A percentile compares a stretch with the other conserved stretches of the same genome.
Evolutionary conservation across 2,113 vertebrate species (phyloP).

Genomic region (Monopterus albus): DNA sequence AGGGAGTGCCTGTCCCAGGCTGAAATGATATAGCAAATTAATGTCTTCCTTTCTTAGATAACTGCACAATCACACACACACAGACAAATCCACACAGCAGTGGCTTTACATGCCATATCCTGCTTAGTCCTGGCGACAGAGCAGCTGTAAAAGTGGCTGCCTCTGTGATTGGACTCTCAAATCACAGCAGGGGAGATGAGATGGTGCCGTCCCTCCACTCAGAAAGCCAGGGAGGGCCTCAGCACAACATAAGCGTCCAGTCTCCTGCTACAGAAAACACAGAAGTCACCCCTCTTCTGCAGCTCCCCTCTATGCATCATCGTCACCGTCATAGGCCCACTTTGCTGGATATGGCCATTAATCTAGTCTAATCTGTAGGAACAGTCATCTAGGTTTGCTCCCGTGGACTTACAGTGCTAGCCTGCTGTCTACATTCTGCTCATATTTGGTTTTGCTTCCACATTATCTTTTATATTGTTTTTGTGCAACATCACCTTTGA

Average conservation of each 20-base stretch:
- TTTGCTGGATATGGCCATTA: constrained; percentile 11
- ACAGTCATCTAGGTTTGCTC: constrained; percentile 14
- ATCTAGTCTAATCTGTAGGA: constrained; percentile 32
- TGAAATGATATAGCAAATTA: constrained; percentile 84
- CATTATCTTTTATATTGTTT: constrained; percentile 58
- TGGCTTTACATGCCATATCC: constrained; percentile 67
- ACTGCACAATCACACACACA: constrained; percentile 50
- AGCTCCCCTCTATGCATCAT: constrained; percentile 44
- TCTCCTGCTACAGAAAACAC: constrained; percentile 40
- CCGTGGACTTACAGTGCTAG: constrained; percentile 18
- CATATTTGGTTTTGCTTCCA: constrained; percentile 53
- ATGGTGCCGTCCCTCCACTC: constrained; percentile 45
- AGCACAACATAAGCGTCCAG: constrained; percentile 71
- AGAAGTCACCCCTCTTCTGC: constrained; percentile 29
- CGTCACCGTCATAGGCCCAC: constrained; percentile 31
- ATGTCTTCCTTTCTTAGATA: constrained; percentile 79
- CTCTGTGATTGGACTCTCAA: constrained; percentile 75
- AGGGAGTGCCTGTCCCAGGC: constrained; percentile 63
- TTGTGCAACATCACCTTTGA: constrained; percentile 63
- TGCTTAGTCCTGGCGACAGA: constrained; percentile 75
- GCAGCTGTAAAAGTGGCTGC: constrained; percentile 78
- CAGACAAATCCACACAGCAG: constrained; percentile 59
- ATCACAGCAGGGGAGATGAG: constrained; percentile 74
- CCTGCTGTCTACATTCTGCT: constrained; percentile 19
- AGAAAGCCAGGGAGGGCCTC: constrained; percentile 37